Evolutionary conservation across 2,888 invertebrate genomes (phyloP).

Genomic region (Lepidonotus clava): DNA sequence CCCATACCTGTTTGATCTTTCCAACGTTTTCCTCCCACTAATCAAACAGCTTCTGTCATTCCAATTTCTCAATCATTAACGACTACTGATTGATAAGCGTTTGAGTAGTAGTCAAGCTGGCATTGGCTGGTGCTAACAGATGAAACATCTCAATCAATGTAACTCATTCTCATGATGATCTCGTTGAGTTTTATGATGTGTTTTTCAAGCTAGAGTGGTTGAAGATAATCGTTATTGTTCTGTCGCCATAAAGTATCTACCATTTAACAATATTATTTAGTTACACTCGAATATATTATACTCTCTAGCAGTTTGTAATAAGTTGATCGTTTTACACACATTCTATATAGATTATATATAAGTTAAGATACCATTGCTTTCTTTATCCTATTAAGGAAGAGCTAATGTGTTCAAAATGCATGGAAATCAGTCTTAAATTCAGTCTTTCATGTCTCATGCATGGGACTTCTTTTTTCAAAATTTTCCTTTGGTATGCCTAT

Average conservation of each 20-base stretch:
- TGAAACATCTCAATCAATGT: background rate
- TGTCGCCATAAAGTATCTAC: too few relatives aligned
- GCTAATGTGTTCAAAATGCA: background rate
- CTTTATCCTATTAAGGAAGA: background rate
- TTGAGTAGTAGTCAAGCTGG: slow-evolving; percentile 27
- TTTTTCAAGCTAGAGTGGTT: too few relatives aligned
- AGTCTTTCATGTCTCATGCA: slow-evolving; percentile 28
- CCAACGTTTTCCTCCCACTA: background rate
- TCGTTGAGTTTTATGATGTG: too few relatives aligned
- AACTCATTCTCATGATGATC: too few relatives aligned
- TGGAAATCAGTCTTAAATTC: background rate
- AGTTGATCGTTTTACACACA: background rate
- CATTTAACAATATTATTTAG: too few relatives aligned
- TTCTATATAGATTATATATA: too few relatives aligned
- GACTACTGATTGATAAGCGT: slow-evolving; percentile 14
- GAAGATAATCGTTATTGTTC: too few relatives aligned
- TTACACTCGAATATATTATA: background rate
- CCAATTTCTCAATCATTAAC: slow-evolving; percentile 7
- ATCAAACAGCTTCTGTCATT: background rate
- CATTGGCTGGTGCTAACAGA: slow-evolving; percentile 40
- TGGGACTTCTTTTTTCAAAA: slow-evolving; percentile 38
- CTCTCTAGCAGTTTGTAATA: background rate
- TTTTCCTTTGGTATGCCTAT: slow-evolving; percentile 44
- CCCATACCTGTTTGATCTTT: slow-evolving; percentile 26
- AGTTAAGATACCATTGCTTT: too few relatives aligned